These are phyloP conservation scores for Eumerus sabulonum DNA, from an alignment of 2,888 invertebrate genomes.

Conservation along the genomic window DNA sequence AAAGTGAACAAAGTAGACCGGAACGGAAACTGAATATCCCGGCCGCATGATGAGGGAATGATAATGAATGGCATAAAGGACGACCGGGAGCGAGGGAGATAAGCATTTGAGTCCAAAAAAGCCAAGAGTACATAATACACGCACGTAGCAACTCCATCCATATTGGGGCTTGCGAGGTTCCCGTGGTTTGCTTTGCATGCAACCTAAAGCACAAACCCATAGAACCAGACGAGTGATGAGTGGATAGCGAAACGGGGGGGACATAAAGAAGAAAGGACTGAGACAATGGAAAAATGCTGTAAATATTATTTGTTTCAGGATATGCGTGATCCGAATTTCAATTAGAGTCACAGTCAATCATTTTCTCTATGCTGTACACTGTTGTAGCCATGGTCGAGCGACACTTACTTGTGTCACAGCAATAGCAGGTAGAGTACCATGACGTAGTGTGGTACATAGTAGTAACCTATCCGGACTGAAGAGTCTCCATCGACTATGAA, in stretches of 20 bases:
- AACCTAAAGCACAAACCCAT: too few relatives aligned
- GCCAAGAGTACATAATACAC: conserved; percentile 12
- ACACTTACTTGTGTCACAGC: background rate
- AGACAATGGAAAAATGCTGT: conserved; percentile 68
- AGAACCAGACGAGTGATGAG: background rate
- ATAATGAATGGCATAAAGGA: too few relatives aligned
- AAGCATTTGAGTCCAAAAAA: conserved; percentile 23
- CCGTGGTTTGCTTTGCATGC: too few relatives aligned
- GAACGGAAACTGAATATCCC: conserved; percentile 52
- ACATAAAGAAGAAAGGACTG: conserved; percentile 4
- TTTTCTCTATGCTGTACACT: conserved; percentile 63
- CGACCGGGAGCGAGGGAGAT: background rate
- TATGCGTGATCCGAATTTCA: conserved; percentile 69
- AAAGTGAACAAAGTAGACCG: conserved; percentile 16
- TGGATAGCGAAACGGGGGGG: background rate
- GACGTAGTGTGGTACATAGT: conserved; percentile 17
- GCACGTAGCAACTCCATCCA: conserved; percentile 64
- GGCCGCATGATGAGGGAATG: background rate
- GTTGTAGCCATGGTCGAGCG: conserved; percentile 13
- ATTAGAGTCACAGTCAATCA: conserved; percentile 64
- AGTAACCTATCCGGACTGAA: background rate
- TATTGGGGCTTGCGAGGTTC: conserved; percentile 28
- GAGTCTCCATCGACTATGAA: conserved; percentile 39
- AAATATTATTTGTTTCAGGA: conserved; percentile 69
- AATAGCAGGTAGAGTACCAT: conserved; percentile 12